Evolutionary conservation across 1,140 invertebrate genomes (phyloP), one percentile per base, ranked within the genome.

Genomic region (Dreissena polymorpha): DNA sequence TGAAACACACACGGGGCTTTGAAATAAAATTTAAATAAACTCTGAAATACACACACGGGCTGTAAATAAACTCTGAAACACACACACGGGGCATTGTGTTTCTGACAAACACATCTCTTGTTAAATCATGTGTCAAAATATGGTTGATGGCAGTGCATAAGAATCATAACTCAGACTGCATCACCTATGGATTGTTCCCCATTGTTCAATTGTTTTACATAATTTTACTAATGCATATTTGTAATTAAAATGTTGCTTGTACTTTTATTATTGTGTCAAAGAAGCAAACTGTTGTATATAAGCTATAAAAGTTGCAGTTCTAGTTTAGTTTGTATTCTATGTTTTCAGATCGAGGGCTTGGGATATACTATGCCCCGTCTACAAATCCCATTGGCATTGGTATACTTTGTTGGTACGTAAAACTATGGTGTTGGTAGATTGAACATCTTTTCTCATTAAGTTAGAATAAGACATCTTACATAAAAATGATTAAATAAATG

Each of bases 331-430:
- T 55, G 55, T 80, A n/a, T n/a, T n/a, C n/a, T n/a, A n/a, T 74
- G 60, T 21, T 88, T 91, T 76, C 87, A 92, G 92, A 85, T 92
- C 67, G 90, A 90, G 86, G 92, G 90, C 51, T 81, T 92, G 21
- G 91, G 91, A 13, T 91, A 92, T 74, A 63, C 73, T 14, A 91
- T 91, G 82, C 92, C 92, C 63, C 88, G 80, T 18, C 39, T 91
- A 8, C 82, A 82, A 51, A 63, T 92, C 12, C 91, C 92, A 0
- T 53, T 92, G 0, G 68, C 64, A 12, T 27, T 91, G 13, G 84
- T 93, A 13, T 92, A 91, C 75, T 90, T 89, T 70, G 83, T 92
- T 68, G 91, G 91, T 93, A 88, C 81, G 90, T 85, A n/a, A n/a
- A n/a, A n/a, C n/a, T n/a, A n/a, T n/a, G n/a, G n/a, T n/a, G n/a